A percentile compares a stretch with the other conserved stretches of the same genome.
These are phyloP conservation scores for Hippopotamus amphibius DNA, from an alignment of 2,113 vertebrate genomes.

Conservation along the genomic window DNA sequence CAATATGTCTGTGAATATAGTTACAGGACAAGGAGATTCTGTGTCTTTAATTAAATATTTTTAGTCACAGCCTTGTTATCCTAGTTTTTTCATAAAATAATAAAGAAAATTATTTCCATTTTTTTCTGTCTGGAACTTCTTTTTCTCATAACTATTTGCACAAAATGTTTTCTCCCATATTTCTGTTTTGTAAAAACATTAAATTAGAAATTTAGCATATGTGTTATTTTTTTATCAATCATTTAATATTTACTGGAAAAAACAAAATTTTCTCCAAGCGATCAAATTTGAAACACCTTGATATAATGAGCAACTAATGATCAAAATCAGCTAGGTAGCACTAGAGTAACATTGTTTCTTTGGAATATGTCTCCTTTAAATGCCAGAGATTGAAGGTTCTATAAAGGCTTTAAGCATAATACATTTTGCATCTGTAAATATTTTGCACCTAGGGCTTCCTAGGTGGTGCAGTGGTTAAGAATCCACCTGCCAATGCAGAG, in stretches of 20 bases:
- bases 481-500: no score
- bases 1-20: accelerated
- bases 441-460: no score
- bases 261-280: background rate
- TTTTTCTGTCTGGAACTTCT: background rate
- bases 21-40: background rate
- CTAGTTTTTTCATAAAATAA: background rate
- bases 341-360: background rate
- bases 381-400: background rate
- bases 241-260: background rate
- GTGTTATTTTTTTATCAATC: background rate
- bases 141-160: background rate
- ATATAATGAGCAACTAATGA: background rate
- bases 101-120: background rate
- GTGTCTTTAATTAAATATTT: background rate
- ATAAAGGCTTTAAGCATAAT: background rate
- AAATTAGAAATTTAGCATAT: background rate
- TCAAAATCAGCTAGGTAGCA: background rate
- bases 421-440: background rate
- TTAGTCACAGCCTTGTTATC: background rate
- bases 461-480: no score
- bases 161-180: background rate
- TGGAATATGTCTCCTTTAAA: background rate
- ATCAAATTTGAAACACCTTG: background rate
- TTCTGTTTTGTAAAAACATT: background rate